Base-by-base conservation (phyloP, 2,113 vertebrate genomes). In the Hippopotamus amphibius region DNA sequence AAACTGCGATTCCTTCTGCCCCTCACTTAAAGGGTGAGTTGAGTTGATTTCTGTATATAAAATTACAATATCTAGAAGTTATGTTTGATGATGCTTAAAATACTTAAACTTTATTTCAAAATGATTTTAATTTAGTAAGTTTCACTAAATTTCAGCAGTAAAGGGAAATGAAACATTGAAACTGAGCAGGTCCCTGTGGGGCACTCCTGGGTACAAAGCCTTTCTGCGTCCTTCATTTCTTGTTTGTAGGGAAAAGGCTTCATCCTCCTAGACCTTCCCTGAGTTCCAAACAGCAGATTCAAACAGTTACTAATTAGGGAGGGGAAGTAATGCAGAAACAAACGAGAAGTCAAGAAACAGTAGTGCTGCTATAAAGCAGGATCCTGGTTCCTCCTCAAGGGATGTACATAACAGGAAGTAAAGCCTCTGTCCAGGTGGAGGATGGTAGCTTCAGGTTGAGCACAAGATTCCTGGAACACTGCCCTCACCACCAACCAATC, bases 91-190 rank as follows among this genome's bases (percentile, higher is more conserved):
- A 84, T 66, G 43, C 33, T 90, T 92, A 79, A 92, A 87, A 84
- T 46, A 30, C 22, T 84, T n/a, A 26, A 76, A 46, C 33, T 83
- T 95, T 92, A 74, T 97, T 93, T 92, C 41, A 77, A 50, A 66
- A 76, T 83, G 12, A 8, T 8, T 81, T 90, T 53, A 48, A 14
- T 11, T 89, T 92, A 53, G 71, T 77, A 91, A 43, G 4, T 86
- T 87, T 81, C 28, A 57, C 55, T 71, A 88, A 43, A 9, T 85
- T 79, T 85, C 33, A 86, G 63, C 30, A 57, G 43, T 61, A 37
- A 90, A 69, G 86, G 48, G 63, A 93, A 82, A 88, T 33, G 28
- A 95, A 76, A 76, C 48, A 16, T 76, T 76, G 43, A 48, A 30
- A 48, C 26, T 48, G 72, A 48, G 24, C 43, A 48, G 72, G 41